phyloP scores from a whole-genome alignment of 2,113 vertebrate species.

The Neopipo cinnamomea region DNA sequence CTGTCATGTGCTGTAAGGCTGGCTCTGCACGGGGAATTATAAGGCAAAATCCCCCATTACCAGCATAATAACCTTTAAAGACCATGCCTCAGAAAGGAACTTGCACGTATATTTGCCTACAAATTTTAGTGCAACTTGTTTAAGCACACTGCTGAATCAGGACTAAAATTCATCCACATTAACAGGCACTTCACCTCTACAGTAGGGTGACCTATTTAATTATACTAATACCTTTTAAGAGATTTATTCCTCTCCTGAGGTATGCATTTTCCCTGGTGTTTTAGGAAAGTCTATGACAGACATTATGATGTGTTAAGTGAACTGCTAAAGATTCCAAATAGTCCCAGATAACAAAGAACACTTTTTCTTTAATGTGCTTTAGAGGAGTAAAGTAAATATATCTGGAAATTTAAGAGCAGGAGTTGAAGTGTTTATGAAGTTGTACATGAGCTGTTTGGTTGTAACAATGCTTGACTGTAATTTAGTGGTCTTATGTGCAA shows the following conservation, averaged over 20 bases:
- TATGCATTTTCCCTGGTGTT: constrained; percentile 21
- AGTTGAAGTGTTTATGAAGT: constrained; percentile 49
- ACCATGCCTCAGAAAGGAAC: background rate
- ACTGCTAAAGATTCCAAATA: constrained; percentile 2
- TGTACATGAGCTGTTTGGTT: background rate
- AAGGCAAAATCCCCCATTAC: background rate
- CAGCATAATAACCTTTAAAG: background rate
- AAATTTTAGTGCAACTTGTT: background rate
- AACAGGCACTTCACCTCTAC: constrained; percentile 1
- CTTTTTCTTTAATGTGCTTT: constrained; percentile 34
- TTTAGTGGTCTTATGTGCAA: background rate
- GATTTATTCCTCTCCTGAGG: constrained; percentile 20
- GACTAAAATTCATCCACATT: background rate
- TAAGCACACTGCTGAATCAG: background rate
- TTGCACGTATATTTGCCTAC: background rate
- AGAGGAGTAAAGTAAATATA: constrained; percentile 44
- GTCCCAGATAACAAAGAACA: constrained; percentile 34
- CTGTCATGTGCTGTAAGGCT: background rate
- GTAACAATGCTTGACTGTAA: background rate
- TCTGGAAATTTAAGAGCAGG: constrained; percentile 28
- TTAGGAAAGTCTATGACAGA: constrained; percentile 9
- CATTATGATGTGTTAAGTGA: constrained; percentile 42
- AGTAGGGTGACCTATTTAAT: background rate
- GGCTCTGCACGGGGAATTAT: background rate
- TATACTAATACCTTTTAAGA: constrained; percentile 21